These are phyloP conservation scores for Apodemia hepburni DNA, from an alignment of 2,888 invertebrate genomes.

Conservation along the genomic window DNA sequence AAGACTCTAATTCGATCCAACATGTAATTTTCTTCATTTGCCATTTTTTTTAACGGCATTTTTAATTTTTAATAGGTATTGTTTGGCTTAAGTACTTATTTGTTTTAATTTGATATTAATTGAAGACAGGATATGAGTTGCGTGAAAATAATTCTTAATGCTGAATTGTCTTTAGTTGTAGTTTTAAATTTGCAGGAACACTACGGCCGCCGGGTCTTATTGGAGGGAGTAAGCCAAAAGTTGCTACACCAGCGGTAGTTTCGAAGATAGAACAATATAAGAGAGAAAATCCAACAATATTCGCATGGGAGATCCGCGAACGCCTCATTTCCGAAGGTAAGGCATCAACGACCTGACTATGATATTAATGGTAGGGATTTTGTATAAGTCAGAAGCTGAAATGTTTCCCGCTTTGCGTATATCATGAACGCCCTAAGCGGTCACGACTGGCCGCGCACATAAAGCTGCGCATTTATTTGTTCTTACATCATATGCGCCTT, in stretches of 20 bases:
- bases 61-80: conserved; percentile 12
- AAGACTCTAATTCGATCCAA: conserved; percentile 61
- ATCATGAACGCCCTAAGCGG: conserved; percentile 52
- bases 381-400: conserved; percentile 37
- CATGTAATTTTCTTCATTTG: conserved; percentile 59
- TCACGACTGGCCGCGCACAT: conserved; percentile 46
- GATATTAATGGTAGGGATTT: conserved; percentile 34
- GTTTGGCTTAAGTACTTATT: conserved; percentile 19
- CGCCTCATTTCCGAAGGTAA: conserved; percentile 97
- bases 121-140: conserved; percentile 21
- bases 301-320: conserved; percentile 99
- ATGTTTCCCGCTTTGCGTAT: conserved; percentile 38
- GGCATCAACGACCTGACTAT: conserved; percentile 24
- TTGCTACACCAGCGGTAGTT: conserved; percentile 97
- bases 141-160: conserved; percentile 20
- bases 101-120: conserved; percentile 26
- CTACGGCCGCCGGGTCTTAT: conserved; percentile 94
- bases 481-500: conserved; percentile 31
- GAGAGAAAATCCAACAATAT: conserved; percentile 98
- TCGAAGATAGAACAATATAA: conserved; percentile 99
- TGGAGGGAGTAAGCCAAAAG: conserved; percentile 98
- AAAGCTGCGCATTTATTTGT: conserved; percentile 28
- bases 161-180: conserved; percentile 3
- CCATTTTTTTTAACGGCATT: conserved; percentile 29
- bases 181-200: conserved; percentile 83